These are phyloP conservation scores for Trematomus loennbergii DNA, from an alignment of 2,113 vertebrate genomes.

Conservation along the genomic window DNA sequence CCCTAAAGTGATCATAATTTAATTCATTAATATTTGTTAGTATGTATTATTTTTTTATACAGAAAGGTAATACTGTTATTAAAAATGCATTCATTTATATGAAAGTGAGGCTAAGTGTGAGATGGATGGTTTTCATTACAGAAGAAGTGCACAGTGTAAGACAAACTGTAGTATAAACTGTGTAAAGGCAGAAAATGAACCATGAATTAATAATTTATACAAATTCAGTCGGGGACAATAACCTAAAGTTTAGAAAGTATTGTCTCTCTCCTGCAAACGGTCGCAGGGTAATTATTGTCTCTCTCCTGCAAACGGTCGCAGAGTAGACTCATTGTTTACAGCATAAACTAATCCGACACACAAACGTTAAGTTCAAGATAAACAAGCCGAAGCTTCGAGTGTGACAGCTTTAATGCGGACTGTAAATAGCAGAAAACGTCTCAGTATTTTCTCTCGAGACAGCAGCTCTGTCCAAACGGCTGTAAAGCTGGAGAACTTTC, in stretches of 20 bases:
- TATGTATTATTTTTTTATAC: background rate
- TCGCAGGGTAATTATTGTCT: background rate
- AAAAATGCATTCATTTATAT: background rate
- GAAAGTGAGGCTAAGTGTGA: background rate
- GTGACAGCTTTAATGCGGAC: background rate
- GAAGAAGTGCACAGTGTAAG: background rate
- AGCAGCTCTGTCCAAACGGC: conserved; percentile 16
- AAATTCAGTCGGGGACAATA: background rate
- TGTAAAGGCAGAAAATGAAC: background rate
- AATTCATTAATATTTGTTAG: background rate
- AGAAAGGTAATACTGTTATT: background rate
- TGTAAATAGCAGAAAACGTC: conserved; percentile 16
- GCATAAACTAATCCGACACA: background rate
- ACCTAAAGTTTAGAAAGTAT: background rate
- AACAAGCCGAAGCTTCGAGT: background rate
- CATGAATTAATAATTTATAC: background rate
- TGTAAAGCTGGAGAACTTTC: conserved; percentile 44
- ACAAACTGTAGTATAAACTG: background rate
- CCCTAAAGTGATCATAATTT: no score
- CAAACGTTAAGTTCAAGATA: background rate
- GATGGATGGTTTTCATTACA: conserved; percentile 13
- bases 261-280: background rate
- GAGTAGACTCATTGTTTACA: background rate
- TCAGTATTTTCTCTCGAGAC: conserved; percentile 3
- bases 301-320: background rate